Base-by-base conservation (phyloP, 2,113 vertebrate species). In the Vidua macroura region DNA sequence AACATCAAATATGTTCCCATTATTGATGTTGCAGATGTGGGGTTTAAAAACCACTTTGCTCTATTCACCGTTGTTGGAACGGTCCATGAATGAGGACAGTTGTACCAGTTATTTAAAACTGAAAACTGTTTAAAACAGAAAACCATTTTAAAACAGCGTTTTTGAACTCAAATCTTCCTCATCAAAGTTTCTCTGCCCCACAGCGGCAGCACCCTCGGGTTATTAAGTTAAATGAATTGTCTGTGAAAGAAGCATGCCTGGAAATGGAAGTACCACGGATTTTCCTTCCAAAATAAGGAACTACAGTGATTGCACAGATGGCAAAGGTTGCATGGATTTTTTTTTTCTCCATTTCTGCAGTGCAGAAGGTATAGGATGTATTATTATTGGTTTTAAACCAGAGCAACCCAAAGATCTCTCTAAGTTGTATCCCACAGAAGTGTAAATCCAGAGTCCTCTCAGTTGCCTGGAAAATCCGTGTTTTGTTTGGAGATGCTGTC, bases 91-190 rank as follows among this genome's bases (percentile, higher is more conserved):
- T 30, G n/a, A 82, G 90, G 92, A 89, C 33, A 46, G 52, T 20
- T 77, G 66, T 86, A 86, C 51, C 51, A 49, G 60, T 90, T 92
- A 76, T 46, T 96, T 96, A 78, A 95, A 96, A 82, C 74, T 92
- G 85, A 91, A 91, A 95, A 88, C 72, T 85, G 58, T 60, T 68
- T 37, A 33, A 77, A 46, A 18, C 85, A 49, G 73, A 84, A 95
- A 86, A 56, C 25, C 24, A 9, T 58, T 86, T 60, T 46, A 49
- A 72, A 95, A 49, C 33, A 22, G 62, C 33, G 20, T 59, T 39
- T 85, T 62, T 27, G 75, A 62, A 66, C 63, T 67, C 48, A 9
- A 16, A 11, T 58, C 35, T 58, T 76, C 23, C 15, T 31, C 43
- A 43, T n/a, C 56, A 15, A 44, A 28, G 35, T 41, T 83, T 74